Base-by-base conservation (phyloP, 2,888 invertebrate species). In the Ephialtes manifestator region DNA sequence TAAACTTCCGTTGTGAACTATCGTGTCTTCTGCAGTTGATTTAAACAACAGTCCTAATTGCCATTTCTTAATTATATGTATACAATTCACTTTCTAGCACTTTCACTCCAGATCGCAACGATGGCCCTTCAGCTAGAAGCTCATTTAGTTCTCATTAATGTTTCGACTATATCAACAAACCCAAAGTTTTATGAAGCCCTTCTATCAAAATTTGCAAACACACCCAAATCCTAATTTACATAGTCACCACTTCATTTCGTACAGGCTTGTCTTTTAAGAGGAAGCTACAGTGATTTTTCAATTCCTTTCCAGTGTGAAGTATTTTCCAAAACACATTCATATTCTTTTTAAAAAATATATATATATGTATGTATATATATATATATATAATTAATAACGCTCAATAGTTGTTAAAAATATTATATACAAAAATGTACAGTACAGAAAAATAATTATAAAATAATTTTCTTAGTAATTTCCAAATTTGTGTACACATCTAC, bases 81-180 rank as follows among this genome's bases (percentile, higher is more conserved):
- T 51, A 51, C 82, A 84, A 79, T 84, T 84, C 77, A 80, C 82
- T 85, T 79, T 81, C 55, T 55, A 71, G 76, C 46, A 75, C 46
- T 55, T 51, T 74, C 60, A 7, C 51, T 39, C 13, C 18, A 18
- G n/a, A 31, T 18, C 48, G 24, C 48, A 58, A 60, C 55, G 48
- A 75, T 28, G 20, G 18, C 39, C 3, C 39, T 60, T 68, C 43
- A n/a, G 31, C 70, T 20, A 43, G 43, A 51, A 63, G 63, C 68
- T 76, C 70, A 76, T 81, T 81, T 74, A 20, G 55, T 46, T 68
- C 60, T 75, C 35, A 35, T 58, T 67, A 68, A 70, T 75, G 60
- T 55, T 15, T 18, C 18, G n/a, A 15, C 28, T n/a, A n/a, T 67
- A 75, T 74, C 75, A 15, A 46, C 4, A 18, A 10, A 39, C 18